Evolutionary conservation across 1,140 invertebrate genomes (phyloP).

Genomic region (Cyclargus thomasi): DNA sequence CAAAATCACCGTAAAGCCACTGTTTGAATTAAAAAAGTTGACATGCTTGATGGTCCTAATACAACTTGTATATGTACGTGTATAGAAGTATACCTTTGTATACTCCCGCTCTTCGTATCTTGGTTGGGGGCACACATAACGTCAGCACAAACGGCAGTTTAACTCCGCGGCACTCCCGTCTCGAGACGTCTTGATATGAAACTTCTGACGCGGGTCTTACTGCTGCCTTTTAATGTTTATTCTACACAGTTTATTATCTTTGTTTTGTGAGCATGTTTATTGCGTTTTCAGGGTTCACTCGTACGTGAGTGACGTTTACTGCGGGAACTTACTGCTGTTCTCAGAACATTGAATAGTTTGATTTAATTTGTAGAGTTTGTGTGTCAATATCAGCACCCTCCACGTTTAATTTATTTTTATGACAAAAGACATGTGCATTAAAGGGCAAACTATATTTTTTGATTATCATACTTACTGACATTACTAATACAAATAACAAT

Average conservation of each 20-base stretch:
- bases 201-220: neutral
- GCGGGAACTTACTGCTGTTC: neutral
- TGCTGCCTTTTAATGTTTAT: constrained; percentile 11
- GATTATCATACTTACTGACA: too few relatives aligned
- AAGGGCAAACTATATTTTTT: too few relatives aligned
- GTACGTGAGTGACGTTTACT: neutral
- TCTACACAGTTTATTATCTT: neutral
- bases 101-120: neutral
- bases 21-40: too few relatives aligned
- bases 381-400: neutral
- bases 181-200: constrained; percentile 8
- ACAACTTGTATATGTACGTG: too few relatives aligned
- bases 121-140: neutral
- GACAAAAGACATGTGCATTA: too few relatives aligned
- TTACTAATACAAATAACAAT: too few relatives aligned
- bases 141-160: neutral
- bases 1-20: too few relatives aligned
- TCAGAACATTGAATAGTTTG: neutral
- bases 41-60: too few relatives aligned
- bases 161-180: neutral
- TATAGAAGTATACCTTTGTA: too few relatives aligned
- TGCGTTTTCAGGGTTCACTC: neutral
- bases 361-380: neutral
- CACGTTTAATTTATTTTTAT: neutral
- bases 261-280: neutral